Conservation (phyloP, 2,888 invertebrate species). For the Coleophora flavipennella region DNA sequence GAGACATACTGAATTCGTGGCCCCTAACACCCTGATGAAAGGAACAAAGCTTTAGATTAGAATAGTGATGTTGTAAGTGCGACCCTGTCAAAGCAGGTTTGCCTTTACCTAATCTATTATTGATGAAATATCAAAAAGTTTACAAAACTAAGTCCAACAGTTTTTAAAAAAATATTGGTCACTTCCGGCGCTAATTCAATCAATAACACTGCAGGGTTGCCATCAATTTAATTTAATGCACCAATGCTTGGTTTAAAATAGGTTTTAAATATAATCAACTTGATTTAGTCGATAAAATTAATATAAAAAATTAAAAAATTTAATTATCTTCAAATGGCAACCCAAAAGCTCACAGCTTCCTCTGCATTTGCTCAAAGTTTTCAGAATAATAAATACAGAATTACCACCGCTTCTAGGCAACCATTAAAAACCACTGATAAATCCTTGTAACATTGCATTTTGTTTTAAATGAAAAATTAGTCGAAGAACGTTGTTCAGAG, state of each 20-base stretch:
- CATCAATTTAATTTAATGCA: conserved; percentile 16
- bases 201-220: conserved; percentile 42
- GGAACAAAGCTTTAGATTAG: too few relatives aligned
- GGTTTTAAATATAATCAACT: conserved; percentile 6
- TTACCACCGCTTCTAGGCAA: conserved; percentile 57
- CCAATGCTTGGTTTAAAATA: too few relatives aligned
- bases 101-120: too few relatives aligned
- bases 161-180: conserved; percentile 17
- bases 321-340: conserved; percentile 31
- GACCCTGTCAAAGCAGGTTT: too few relatives aligned
- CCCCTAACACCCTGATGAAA: too few relatives aligned
- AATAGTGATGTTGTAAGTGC: too few relatives aligned
- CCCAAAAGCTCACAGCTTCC: conserved; percentile 65
- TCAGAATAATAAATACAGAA: conserved; percentile 28
- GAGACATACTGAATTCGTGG: too few relatives aligned
- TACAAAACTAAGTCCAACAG: conserved; percentile 31
- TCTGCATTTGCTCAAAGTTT: conserved; percentile 62
- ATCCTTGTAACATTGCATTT: conserved; percentile 48
- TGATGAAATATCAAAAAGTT: conserved; percentile 29
- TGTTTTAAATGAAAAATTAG: conserved; percentile 18
- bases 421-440: conserved; percentile 47
- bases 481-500: not conserved
- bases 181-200: conserved; percentile 34
- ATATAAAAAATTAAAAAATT: too few relatives aligned
- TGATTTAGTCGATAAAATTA: conserved; percentile 2